Conservation (phyloP, 2,113 vertebrate species). For the Campylorhamphus procurvoides region DNA sequence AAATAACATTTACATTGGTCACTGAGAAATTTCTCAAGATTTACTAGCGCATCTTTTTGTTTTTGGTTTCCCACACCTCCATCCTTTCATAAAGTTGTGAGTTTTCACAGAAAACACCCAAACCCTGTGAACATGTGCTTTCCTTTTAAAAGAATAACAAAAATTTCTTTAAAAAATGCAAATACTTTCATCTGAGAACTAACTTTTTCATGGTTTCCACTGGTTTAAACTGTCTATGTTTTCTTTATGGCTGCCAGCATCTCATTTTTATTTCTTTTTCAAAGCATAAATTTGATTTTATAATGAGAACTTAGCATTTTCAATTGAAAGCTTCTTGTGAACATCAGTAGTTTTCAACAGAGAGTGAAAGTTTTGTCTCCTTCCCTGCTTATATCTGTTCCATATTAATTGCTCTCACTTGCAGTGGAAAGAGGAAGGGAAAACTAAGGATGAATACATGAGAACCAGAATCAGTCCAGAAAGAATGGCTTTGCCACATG, state of each 20-base stretch:
- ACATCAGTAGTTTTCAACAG: not conserved
- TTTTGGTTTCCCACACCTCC: not conserved
- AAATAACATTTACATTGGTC: not conserved
- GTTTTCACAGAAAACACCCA: conserved; percentile 14
- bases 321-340: not conserved
- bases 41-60: not conserved
- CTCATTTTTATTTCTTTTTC: not conserved
- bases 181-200: not conserved
- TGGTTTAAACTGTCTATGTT: not conserved
- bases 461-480: not conserved
- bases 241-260: not conserved
- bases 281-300: not conserved
- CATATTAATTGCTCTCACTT: not conserved
- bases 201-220: not conserved
- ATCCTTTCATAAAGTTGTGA: not conserved
- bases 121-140: not conserved
- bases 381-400: not conserved
- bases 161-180: not conserved
- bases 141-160: not conserved
- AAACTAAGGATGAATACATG: not conserved
- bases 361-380: not conserved
- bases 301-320: not conserved
- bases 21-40: not conserved
- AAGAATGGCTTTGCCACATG: not conserved
- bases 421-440: not conserved